Conservation (phyloP, 2,113 vertebrate genomes). For the Dasyornis broadbenti region DNA sequence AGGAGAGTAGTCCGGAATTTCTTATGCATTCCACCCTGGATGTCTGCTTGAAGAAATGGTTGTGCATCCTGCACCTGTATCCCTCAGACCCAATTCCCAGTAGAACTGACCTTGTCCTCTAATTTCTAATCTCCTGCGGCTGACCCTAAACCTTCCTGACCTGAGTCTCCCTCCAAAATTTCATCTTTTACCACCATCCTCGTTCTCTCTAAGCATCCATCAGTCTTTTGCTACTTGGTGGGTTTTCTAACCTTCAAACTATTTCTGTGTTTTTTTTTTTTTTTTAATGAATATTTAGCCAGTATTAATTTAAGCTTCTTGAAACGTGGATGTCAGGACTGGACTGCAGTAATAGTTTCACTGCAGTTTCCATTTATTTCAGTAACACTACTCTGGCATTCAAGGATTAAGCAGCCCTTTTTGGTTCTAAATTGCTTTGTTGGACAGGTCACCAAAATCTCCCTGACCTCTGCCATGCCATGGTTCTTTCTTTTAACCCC, state of each 20-base stretch:
- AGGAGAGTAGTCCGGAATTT: neutral
- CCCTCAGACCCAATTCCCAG: neutral
- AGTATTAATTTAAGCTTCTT: neutral
- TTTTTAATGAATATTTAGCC: neutral
- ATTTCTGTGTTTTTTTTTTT: neutral
- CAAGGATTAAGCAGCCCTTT: neutral
- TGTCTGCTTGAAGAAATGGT: neutral
- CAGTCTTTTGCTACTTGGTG: neutral
- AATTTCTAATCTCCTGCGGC: neutral
- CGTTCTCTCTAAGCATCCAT: neutral
- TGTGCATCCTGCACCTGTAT: neutral
- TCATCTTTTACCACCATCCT: neutral
- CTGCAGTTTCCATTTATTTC: neutral
- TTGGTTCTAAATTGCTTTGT: neutral
- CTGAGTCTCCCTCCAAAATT: neutral
- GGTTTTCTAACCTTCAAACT: neutral
- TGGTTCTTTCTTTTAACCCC: neutral
- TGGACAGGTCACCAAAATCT: neutral
- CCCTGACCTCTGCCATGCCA: neutral
- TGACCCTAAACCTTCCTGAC: neutral
- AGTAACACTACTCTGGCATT: neutral
- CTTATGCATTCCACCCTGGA: fast-evolving
- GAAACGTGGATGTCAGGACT: neutral
- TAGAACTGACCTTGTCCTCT: neutral
- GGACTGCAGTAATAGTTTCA: neutral